Base-by-base conservation (phyloP, 2,113 vertebrate species). In the Anguilla rostrata region DNA sequence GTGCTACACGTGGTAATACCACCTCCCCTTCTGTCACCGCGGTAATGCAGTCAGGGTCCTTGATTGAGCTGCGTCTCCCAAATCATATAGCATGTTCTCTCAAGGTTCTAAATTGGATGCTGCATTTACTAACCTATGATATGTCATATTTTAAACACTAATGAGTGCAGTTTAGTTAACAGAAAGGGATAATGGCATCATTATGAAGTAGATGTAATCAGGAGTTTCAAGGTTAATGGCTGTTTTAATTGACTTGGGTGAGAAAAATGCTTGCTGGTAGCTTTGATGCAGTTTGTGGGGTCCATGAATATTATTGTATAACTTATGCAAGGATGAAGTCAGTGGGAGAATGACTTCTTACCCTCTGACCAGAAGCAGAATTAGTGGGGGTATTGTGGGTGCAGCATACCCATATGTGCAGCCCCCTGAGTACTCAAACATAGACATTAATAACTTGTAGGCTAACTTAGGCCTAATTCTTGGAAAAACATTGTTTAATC, bases 161-260 rank as follows among this genome's bases (percentile, higher is more conserved):
- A 94, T 89, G 93, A 90, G 85, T 49, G 88, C 89, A 86, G 89
- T 91, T 90, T 87, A 87, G 90, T 89, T 92, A 93, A 91, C 84
- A 82, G 88, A 90, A 91, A 90, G 88, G 87, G 90, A 89, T 90
- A 91, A 93, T 92, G 57, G 90, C 86, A 1, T 93, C 88, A 90
- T 94, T 93, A 93, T 85, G 85, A 84, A n/a, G 83, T 82, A 29
- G 81, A 78, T 85, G n/a, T 63, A 89, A 87, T 92, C 87, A 86
- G 87, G 86, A 90, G 90, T 91, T 89, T 91, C 83, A 91, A 90
- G 92, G 93, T 91, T 91, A 93, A 92, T 92, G 84, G 83, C 87
- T 43, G 56, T 85, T 83, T 92, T 91, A 91, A 91, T 92, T 91
- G 90, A 89, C 85, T 84, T 49, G 43, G 71, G 71, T 8, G 71